These are phyloP conservation scores for Epicauta chinensis DNA, from an alignment of 1,140 invertebrate genomes.

Conservation along the genomic window DNA sequence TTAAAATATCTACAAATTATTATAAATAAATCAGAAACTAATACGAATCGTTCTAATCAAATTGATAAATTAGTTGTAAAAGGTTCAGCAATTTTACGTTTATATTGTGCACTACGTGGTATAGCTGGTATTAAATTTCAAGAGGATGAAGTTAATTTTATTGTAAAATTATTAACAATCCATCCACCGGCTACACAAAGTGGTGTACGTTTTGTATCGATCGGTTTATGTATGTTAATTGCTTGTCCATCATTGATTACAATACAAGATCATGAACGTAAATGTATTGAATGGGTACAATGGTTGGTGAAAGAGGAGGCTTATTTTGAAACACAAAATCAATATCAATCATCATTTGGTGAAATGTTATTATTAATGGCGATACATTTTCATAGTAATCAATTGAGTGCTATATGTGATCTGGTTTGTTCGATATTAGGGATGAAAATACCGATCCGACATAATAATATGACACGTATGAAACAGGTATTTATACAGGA, in stretches of 20 bases:
- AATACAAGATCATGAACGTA: constrained; percentile 73
- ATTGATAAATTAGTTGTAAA: constrained; percentile 68
- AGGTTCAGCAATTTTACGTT: constrained; percentile 70
- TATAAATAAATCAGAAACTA: constrained; percentile 48
- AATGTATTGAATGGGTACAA: constrained; percentile 85
- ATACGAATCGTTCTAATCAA: no score
- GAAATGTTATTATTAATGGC: constrained; percentile 95
- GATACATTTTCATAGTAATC: constrained; percentile 94
- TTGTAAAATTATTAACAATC: constrained; percentile 81
- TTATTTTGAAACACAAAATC: constrained; percentile 60
- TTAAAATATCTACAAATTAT: constrained; percentile 62
- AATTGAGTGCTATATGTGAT: constrained; percentile 85
- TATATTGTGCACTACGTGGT: constrained; percentile 88
- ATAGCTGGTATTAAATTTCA: constrained; percentile 90
- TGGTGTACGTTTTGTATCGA: constrained; percentile 87
- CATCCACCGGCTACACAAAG: constrained; percentile 84
- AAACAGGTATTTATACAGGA: constrained; percentile 95
- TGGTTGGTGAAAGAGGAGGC: constrained; percentile 89
- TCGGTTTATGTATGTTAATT: constrained; percentile 91
- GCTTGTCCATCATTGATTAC: constrained; percentile 85
- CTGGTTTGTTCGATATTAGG: constrained; percentile 89
- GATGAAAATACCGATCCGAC: constrained; percentile 89
- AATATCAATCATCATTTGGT: constrained; percentile 74
- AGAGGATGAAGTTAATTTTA: constrained; percentile 82
- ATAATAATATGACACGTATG: constrained; percentile 85